A percentile compares a stretch with the other conserved stretches of the same genome.
These are phyloP conservation scores for Serripes groenlandicus DNA, from an alignment of 2,888 invertebrate genomes.

Conservation along the genomic window DNA sequence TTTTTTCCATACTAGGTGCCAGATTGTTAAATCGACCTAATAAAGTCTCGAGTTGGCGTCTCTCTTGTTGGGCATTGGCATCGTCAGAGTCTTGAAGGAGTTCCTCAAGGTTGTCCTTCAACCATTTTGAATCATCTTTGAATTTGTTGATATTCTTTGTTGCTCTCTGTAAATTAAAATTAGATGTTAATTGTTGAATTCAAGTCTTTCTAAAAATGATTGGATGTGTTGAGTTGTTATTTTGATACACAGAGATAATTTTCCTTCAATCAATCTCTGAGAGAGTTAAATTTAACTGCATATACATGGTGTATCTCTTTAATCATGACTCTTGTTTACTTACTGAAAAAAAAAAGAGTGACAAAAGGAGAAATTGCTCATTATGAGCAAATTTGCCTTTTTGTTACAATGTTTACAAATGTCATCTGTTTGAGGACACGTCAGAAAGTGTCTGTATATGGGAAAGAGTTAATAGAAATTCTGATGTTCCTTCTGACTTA, in stretches of 20 bases:
- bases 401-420: not conserved
- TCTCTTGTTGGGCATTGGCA: constrained; percentile 92
- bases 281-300: no score
- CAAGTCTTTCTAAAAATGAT: no score
- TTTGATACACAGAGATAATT: no score
- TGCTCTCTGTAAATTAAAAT: constrained; percentile 81
- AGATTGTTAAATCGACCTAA: constrained; percentile 92
- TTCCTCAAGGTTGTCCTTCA: constrained; percentile 95
- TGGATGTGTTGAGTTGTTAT: no score
- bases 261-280: no score
- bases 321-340: no score
- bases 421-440: not conserved
- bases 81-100: constrained; percentile 94
- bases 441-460: no score
- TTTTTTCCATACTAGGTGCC: constrained; percentile 96
- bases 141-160: constrained; percentile 77
- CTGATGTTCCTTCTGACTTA: no score
- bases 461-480: no score
- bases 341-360: not conserved
- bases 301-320: no score
- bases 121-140: constrained; percentile 96
- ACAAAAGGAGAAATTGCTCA: not conserved
- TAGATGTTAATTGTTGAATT: no score
- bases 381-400: not conserved
- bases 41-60: constrained; percentile 91